Percentiles rank a stretch among this genome's conserved stretches.
Evolutionary conservation across 2,888 invertebrate genomes (phyloP).

Genomic region (Luperina testacea): DNA sequence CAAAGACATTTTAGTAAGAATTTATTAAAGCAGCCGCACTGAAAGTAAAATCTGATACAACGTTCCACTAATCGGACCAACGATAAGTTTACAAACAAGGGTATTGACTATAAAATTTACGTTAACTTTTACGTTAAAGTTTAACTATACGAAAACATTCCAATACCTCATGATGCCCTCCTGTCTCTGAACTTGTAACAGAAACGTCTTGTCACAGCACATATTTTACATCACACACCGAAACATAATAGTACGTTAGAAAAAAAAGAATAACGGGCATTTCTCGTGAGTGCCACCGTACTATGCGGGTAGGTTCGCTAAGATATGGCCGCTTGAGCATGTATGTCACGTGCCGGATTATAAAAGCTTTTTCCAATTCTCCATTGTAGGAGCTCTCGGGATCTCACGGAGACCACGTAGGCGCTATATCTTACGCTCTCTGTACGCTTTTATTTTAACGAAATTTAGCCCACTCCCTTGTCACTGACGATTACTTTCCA

Average conservation of each 20-base stretch:
- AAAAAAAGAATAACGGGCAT: conserved; percentile 74
- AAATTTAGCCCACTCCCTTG: conserved; percentile 88
- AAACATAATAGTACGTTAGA: conserved; percentile 73
- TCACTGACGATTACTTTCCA: conserved; percentile 89
- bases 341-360: conserved; percentile 90
- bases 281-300: conserved; percentile 60
- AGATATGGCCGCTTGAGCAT: conserved; percentile 83
- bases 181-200: conserved; percentile 41
- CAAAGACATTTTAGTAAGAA: conserved; percentile 26
- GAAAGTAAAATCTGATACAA: conserved; percentile 34
- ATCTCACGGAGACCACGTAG: conserved; percentile 88
- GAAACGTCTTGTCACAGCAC: conserved; percentile 44
- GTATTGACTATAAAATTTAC: background rate
- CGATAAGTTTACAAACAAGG: conserved; percentile 36
- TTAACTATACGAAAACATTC: conserved; percentile 15
- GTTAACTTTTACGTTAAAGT: background rate
- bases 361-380: conserved; percentile 91
- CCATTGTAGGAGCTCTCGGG: conserved; percentile 86
- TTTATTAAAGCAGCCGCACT: conserved; percentile 21
- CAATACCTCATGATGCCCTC: conserved; percentile 13
- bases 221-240: conserved; percentile 65
- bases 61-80: background rate
- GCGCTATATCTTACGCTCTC: conserved; percentile 89
- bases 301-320: conserved; percentile 71
- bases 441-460: conserved; percentile 90